Evolutionary conservation across 2,888 invertebrate species (phyloP).

Genomic region (Ochropleura leucogaster): DNA sequence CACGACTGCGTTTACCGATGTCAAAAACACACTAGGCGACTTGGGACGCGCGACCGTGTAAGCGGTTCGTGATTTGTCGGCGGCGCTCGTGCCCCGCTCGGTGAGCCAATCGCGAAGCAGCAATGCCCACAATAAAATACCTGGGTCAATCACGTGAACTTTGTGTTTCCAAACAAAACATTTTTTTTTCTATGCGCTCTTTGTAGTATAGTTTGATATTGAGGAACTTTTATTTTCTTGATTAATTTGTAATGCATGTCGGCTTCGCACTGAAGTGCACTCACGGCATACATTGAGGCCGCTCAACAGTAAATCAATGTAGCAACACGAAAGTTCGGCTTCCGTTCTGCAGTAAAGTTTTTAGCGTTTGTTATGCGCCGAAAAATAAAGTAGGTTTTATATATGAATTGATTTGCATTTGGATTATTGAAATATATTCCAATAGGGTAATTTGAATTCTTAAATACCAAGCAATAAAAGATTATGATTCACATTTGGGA

Average conservation of each 20-base stretch:
- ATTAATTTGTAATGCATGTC: constrained; percentile 72
- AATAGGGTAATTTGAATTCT: constrained; percentile 44
- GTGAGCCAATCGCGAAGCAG: constrained; percentile 86
- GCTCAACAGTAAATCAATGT: constrained; percentile 47
- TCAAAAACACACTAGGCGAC: constrained; percentile 92
- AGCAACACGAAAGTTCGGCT: constrained; percentile 47
- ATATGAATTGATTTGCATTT: constrained; percentile 30
- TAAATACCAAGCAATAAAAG: constrained; percentile 63
- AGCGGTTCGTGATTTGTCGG: constrained; percentile 86
- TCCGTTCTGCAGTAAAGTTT: constrained; percentile 29
- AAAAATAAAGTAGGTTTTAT: constrained; percentile 19
- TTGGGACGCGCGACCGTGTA: constrained; percentile 82
- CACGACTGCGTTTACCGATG: constrained; percentile 93
- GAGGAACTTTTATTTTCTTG: constrained; percentile 73
- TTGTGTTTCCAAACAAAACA: constrained; percentile 94
- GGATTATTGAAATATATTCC: constrained; percentile 42
- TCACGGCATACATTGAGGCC: constrained; percentile 40
- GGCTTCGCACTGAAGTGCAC: constrained; percentile 66
- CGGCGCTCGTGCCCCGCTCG: constrained; percentile 85
- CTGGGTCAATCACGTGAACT: constrained; percentile 93
- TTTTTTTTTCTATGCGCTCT: constrained; percentile 84
- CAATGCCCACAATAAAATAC: constrained; percentile 88
- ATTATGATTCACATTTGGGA: constrained; percentile 91
- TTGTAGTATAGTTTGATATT: constrained; percentile 69
- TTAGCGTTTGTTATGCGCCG: constrained; percentile 23